Conservation (phyloP, 2,888 invertebrate genomes). For the Oscheius sp. region DNA sequence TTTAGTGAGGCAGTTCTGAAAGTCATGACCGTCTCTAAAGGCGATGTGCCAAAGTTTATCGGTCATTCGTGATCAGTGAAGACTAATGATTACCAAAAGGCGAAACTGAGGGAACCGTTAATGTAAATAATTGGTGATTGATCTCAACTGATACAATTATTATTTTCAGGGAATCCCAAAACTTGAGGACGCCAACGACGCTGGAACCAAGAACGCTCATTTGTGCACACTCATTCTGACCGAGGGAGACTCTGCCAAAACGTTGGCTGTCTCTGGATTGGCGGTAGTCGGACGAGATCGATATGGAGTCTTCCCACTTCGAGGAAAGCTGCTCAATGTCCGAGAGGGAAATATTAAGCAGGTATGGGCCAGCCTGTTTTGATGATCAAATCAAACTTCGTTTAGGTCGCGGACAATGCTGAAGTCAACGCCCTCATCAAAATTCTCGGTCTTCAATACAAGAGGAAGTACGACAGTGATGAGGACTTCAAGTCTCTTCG, state of each 20-base stretch:
- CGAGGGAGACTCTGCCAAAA: conserved; percentile 99
- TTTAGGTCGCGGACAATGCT: conserved; percentile 90
- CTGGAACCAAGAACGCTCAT: conserved; percentile 85
- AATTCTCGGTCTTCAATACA: conserved; percentile 94
- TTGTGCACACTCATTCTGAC: conserved; percentile 96
- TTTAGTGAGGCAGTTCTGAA: too few relatives aligned
- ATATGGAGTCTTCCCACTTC: conserved; percentile 93
- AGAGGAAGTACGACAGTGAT: conserved; percentile 86
- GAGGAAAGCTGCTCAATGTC: conserved; percentile 95
- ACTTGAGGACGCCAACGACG: conserved; percentile 95
- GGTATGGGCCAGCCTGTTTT: conserved; percentile 69
- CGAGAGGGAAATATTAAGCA: conserved; percentile 96
- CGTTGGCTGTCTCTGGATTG: conserved; percentile 90
- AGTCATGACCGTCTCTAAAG: too few relatives aligned
- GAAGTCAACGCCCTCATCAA: conserved; percentile 96
- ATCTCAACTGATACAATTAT: too few relatives aligned
- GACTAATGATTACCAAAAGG: too few relatives aligned
- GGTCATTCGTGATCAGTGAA: too few relatives aligned
- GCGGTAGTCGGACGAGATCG: conserved; percentile 81
- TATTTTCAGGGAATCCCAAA: conserved; percentile 82
- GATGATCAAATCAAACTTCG: conserved; percentile 24
- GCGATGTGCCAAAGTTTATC: too few relatives aligned
- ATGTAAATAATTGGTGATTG: too few relatives aligned
- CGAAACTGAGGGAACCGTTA: too few relatives aligned
- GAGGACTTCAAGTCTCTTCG: conserved; percentile 91